Conservation (phyloP, 2,888 invertebrate species). For the Tanaodytes sp. region DNA sequence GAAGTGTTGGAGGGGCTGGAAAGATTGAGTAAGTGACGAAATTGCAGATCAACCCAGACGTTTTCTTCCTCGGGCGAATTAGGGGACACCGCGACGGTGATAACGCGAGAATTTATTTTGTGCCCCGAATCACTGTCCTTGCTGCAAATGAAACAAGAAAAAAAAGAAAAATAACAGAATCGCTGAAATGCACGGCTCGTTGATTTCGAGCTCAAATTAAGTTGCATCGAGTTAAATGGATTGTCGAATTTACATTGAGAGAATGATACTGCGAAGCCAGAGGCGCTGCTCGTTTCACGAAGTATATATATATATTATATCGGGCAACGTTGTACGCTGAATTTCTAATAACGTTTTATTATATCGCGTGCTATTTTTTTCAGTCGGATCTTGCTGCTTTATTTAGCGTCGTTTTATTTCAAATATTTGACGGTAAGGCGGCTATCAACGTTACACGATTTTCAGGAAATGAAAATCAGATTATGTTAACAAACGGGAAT, state of each 20-base stretch:
- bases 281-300: constrained; percentile 4
- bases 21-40: constrained; percentile 74
- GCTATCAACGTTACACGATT: no score
- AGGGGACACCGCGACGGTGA: constrained; percentile 70
- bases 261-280: constrained; percentile 31
- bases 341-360: constrained; percentile 10
- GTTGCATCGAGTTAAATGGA: constrained; percentile 23
- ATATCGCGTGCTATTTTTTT: no score
- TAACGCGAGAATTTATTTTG: constrained; percentile 78
- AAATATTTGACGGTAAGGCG: no score
- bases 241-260: constrained; percentile 35
- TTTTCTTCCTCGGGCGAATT: constrained; percentile 60
- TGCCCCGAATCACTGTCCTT: constrained; percentile 81
- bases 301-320: constrained; percentile 29
- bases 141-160: constrained; percentile 70
- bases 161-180: constrained; percentile 3
- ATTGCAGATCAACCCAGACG: constrained; percentile 73
- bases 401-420: no score
- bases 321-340: constrained; percentile 21
- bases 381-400: no score
- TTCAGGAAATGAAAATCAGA: no score
- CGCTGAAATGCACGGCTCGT: constrained; percentile 17
- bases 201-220: constrained; percentile 41
- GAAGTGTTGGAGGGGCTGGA: constrained; percentile 73
- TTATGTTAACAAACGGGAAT: no score